These are phyloP conservation scores for Dastarcus helophoroides DNA, from an alignment of 2,888 invertebrate species.

Conservation along the genomic window DNA sequence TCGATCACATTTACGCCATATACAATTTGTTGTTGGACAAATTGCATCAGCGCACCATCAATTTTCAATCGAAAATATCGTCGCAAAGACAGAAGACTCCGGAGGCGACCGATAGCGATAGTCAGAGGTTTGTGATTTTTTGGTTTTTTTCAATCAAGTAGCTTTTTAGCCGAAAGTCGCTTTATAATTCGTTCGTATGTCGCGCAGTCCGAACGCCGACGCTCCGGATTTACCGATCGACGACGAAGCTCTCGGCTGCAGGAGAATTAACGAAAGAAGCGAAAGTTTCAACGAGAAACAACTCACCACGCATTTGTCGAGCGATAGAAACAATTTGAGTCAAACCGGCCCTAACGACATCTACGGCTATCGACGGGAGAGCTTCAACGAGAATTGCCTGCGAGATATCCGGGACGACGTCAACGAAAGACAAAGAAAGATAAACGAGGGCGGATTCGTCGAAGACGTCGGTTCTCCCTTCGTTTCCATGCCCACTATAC, in stretches of 20 bases:
- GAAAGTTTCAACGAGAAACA: conserved; percentile 34
- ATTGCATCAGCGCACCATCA: conserved; percentile 43
- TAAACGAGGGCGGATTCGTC: conserved; percentile 22
- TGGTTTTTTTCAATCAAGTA: no score
- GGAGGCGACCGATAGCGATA: no score
- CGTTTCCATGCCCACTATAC: conserved; percentile 42
- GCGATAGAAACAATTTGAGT: conserved; percentile 9
- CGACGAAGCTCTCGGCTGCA: conserved; percentile 26
- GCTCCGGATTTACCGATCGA: no score
- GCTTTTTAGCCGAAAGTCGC: no score
- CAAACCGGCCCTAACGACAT: conserved; percentile 17
- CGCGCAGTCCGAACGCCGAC: no score
- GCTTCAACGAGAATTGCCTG: conserved; percentile 36
- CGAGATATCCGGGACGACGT: conserved; percentile 25
- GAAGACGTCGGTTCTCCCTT: conserved; percentile 38
- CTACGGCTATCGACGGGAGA: conserved; percentile 30
- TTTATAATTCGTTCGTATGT: no score
- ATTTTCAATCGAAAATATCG: conserved; percentile 42
- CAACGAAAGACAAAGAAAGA: conserved; percentile 25
- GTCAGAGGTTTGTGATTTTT: conserved; percentile 35
- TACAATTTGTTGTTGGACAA: conserved; percentile 84
- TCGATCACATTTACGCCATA: conserved; percentile 89
- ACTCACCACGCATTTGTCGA: conserved; percentile 24
- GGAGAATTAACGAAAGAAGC: conserved; percentile 32
- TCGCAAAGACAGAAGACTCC: no score